Conservation (phyloP, 2,888 invertebrate species). For the Teleogryllus oceanicus region DNA sequence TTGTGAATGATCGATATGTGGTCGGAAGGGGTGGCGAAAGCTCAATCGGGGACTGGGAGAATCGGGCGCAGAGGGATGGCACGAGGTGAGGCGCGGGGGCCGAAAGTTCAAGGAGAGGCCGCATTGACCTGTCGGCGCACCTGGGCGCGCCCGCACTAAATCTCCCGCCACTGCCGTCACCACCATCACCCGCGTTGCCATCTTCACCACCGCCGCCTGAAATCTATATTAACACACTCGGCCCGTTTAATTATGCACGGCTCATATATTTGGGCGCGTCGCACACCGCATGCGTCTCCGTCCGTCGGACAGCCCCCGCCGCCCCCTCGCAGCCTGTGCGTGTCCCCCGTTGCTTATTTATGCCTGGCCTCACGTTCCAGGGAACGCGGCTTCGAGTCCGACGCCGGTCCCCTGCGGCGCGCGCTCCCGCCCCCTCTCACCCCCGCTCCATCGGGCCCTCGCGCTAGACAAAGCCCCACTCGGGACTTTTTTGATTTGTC, state of each 20-base stretch:
- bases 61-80: neutral
- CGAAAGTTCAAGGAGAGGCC: neutral
- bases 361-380: neutral
- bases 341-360: neutral
- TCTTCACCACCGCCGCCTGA: neutral
- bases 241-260: slow-evolving; percentile 18
- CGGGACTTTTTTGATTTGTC: neutral
- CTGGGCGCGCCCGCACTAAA: slow-evolving; percentile 2
- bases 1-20: neutral
- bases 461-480: neutral
- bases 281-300: slow-evolving; percentile 2
- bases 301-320: neutral
- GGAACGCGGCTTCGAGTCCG: slow-evolving; percentile 3
- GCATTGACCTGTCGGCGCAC: neutral
- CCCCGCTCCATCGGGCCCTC: neutral
- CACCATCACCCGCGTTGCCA: neutral
- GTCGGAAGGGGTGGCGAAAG: neutral
- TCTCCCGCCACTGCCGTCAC: neutral
- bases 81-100: neutral
- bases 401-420: neutral
- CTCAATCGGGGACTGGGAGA: neutral
- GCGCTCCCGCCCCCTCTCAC: neutral
- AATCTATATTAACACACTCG: slow-evolving; percentile 18
- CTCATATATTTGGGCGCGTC: slow-evolving; percentile 4
- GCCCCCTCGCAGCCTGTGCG: too few relatives aligned